A percentile compares a stretch with the other conserved stretches of the same genome.
These are phyloP conservation scores for Xanthia icteritia DNA, from an alignment of 2,888 invertebrate species.

Conservation along the genomic window DNA sequence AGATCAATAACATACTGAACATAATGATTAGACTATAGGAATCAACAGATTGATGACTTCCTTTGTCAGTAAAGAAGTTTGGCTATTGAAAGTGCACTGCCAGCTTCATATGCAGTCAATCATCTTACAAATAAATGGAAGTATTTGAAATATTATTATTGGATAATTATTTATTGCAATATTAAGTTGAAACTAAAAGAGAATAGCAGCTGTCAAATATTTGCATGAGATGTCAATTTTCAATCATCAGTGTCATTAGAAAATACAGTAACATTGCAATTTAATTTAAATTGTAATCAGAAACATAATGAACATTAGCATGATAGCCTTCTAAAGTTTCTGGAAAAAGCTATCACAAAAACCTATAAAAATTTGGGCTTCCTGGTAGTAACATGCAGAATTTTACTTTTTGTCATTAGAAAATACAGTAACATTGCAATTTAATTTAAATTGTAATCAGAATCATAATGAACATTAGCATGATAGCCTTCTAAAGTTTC, in stretches of 20 bases:
- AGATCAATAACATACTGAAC: background rate
- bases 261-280: background rate
- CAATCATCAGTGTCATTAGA: background rate
- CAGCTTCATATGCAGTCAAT: constrained; percentile 9
- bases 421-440: too few relatives aligned
- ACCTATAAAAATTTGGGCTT: background rate
- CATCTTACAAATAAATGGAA: constrained; percentile 14
- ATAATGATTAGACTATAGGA: background rate
- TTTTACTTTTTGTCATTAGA: background rate
- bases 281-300: background rate
- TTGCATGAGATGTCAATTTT: constrained; percentile 3
- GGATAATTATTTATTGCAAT: background rate
- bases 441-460: background rate
- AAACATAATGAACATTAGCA: background rate
- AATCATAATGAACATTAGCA: background rate
- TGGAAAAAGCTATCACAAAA: background rate
- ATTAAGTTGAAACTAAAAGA: background rate
- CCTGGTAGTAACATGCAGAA: background rate
- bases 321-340: background rate
- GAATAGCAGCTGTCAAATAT: background rate
- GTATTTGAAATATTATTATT: background rate
- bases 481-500: background rate
- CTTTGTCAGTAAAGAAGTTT: constrained; percentile 4
- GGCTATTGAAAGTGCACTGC: background rate
- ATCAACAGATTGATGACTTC: constrained; percentile 12